Base-by-base conservation (phyloP, 2,113 vertebrate genomes). In the Syrrhaptes paradoxus region DNA sequence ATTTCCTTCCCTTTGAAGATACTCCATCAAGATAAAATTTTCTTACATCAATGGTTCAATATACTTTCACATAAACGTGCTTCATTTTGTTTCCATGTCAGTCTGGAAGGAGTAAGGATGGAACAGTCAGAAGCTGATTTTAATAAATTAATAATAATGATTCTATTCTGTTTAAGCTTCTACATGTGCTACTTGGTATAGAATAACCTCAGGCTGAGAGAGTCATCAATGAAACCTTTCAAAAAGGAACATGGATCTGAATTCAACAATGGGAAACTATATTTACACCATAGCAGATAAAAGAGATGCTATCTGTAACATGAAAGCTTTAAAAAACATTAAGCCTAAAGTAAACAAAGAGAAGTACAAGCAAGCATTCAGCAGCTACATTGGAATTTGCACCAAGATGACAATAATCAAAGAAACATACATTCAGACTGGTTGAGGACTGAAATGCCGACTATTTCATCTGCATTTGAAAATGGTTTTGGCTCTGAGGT, bases 91-190 rank as follows among this genome's bases (percentile, higher is more conserved):
- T 89, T 91, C 52, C 58, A 77, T 61, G 71, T 76, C 67, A 80
- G 6, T 76, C 65, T 79, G 43, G 61, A 82, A 17, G 25, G 68
- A 87, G 14, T 73, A 73, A 79, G 21, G 74, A 73, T 76, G 55
- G 32, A 84, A 79, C 62, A 90, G 11, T 81, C 26, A 41, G 46
- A 90, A 79, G 36, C 29, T 94, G 48, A 95, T 95, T 95, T 96
- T 72, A 94, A 97, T 89, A 95, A 89, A 96, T 95, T 82, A 96
- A 94, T 93, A 88, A 83, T 84, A 79, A 92, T 87, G 3, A 85
- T 77, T 70, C 20, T 80, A 67, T 89, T 32, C 29, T 86, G 38
- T 75, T 92, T 88, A 93, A 95, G 78, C 46, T 89, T 94, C 73
- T 79, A 71, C 82, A 81, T 86, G 48, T 95, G 75, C 63, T 95